Base-by-base conservation (phyloP, 1,140 invertebrate genomes). In the Tetramorium parvispinum region DNA sequence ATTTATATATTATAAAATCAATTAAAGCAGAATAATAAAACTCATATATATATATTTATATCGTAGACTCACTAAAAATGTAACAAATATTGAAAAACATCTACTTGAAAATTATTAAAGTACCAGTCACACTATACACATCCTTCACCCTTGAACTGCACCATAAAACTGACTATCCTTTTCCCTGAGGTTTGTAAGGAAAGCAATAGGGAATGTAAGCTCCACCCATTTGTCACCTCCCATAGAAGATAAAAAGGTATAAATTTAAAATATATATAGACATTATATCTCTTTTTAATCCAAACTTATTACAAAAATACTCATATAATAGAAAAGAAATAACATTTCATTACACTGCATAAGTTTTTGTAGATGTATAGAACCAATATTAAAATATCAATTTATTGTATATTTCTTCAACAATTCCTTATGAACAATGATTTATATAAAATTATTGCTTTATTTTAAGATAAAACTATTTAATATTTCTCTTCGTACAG, bases 121-220 rank as follows among this genome's bases (percentile, higher is more conserved):
- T 21, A 66, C 10, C 3, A 37, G 21, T 32, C 13, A 66, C 40
- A 46, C 59, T 82, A 89, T 70, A 89, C 63, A 68, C 32, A 68
- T 85, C 87, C 65, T 91, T 88, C 90, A 83, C 85, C 82, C 86
- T 88, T 89, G 89, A 70, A 76, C 75, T 90, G 68, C 68, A 46
- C 77, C 21, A 83, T 89, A 90, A 91, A 89, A 93, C 92, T 93
- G 92, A 86, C 86, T 83, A 90, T 81, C 90, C 87, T 92, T 93
- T 85, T 91, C 83, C 37, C 85, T 49, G 91, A 24, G 68, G 61
- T 87, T 82, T 85, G 79, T 77, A 93, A 93, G 92, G 88, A 94
- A 94, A 93, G 89, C 92, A 91, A 88, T 87, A 93, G 93, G 93
- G 92, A 92, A 93, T 85, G 79, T 79, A 92, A 92, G 91, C 93